Conservation (phyloP, 1,140 invertebrate genomes). For the Mactra quadrangularis region DNA sequence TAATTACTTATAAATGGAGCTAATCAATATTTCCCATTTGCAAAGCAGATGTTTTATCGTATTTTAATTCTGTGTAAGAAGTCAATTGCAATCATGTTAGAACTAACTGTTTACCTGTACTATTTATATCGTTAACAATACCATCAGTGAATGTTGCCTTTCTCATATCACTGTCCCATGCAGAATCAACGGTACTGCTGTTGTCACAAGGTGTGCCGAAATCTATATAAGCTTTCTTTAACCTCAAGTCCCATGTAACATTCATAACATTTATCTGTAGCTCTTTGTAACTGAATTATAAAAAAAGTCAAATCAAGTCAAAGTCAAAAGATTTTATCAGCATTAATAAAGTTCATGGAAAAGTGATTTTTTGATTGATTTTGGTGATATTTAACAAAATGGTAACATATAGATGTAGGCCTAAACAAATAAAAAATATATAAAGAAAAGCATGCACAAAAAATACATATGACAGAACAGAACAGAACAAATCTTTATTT, state of each 20-base stretch:
- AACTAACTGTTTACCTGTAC: constrained; percentile 33
- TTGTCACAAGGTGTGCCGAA: neutral
- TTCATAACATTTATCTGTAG: constrained; percentile 48
- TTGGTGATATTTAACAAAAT: neutral
- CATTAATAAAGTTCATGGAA: neutral
- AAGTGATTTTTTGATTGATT: neutral
- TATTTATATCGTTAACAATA: constrained; percentile 39
- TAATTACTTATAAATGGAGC: too few relatives aligned
- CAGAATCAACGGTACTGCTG: neutral
- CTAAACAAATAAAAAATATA: neutral
- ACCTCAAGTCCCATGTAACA: constrained; percentile 50
- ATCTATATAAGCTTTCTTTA: constrained; percentile 56
- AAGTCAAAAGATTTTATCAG: neutral
- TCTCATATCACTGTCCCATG: constrained; percentile 40
- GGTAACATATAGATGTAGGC: neutral
- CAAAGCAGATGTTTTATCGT: too few relatives aligned
- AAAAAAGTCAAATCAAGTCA: neutral
- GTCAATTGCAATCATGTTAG: too few relatives aligned
- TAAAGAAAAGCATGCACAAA: neutral
- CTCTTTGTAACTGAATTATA: constrained; percentile 49
- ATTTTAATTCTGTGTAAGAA: too few relatives aligned
- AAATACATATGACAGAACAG: neutral
- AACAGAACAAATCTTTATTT: too few relatives aligned
- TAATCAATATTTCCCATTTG: too few relatives aligned
- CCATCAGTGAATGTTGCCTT: constrained; percentile 48